Conservation (phyloP, 2,888 invertebrate genomes). For the Lithophane socia region DNA sequence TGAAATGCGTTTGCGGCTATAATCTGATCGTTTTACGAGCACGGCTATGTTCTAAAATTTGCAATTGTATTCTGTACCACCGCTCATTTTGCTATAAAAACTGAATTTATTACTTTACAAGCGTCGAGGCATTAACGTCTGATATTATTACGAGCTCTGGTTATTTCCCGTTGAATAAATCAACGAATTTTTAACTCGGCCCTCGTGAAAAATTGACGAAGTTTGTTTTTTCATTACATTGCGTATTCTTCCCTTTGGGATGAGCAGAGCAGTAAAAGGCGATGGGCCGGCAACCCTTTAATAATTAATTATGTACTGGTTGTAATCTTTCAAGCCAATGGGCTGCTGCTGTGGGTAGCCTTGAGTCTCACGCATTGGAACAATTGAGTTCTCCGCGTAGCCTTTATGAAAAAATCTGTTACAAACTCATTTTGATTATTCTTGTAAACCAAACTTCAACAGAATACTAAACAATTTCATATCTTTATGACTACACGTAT, state of each 20-base stretch:
- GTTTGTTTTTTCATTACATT: conserved; percentile 66
- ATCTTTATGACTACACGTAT: not conserved
- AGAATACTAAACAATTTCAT: not conserved
- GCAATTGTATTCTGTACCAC: conserved; percentile 75
- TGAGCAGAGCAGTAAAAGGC: conserved; percentile 63
- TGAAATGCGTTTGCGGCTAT: conserved; percentile 83
- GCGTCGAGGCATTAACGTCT: conserved; percentile 69
- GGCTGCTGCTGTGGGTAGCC: conserved; percentile 11
- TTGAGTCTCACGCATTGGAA: conserved; percentile 18
- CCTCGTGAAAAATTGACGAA: conserved; percentile 65
- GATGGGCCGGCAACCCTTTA: conserved; percentile 59
- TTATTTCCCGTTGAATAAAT: conserved; percentile 69
- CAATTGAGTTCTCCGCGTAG: not conserved
- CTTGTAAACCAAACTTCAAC: not conserved
- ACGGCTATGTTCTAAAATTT: conserved; percentile 77
- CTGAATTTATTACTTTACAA: conserved; percentile 71
- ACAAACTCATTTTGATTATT: not conserved
- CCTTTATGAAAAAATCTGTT: not conserved
- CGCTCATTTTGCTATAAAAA: conserved; percentile 71
- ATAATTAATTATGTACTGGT: conserved; percentile 64
- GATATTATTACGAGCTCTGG: conserved; percentile 67
- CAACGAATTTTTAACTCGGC: conserved; percentile 67
- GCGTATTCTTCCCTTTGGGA: conserved; percentile 65
- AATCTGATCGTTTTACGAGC: conserved; percentile 84
- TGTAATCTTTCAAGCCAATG: conserved; percentile 63